Evolutionary conservation across 1,140 invertebrate genomes (phyloP), one percentile per base, ranked within the genome.

Genomic region (Archegozetes longisetosus): DNA sequence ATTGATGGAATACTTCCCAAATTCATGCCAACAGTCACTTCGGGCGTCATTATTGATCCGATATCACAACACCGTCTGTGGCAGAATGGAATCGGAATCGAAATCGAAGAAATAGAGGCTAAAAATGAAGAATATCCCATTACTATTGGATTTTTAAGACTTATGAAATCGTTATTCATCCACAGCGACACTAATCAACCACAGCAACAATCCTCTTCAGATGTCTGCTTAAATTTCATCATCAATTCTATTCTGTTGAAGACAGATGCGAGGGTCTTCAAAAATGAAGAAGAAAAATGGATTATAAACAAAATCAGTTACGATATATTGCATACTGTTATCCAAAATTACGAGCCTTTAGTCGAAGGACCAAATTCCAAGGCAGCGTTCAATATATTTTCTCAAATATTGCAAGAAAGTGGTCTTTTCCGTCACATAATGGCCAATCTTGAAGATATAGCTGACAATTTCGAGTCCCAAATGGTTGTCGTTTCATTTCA

Each of bases 111-210:
- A 75, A 81, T 92, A 46, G 92, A 97, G 71, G 82, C 86, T 20
- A 78, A 90, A 29, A 80, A 84, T 68, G 91, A 96, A 72, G 82
- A 86, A 64, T 92, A 88, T 74, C 84, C 86, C 0, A 69, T 92
- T 24, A 88, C 85, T 0, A 76, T 82, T 56, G 86, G 85, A 1
- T 82, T 94, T 68, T 73, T 96, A 0, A 72, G 80, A 58, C 73
- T 95, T 0, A 68, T 96, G 1, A 79, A 84, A 66, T 78, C 80
- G 1, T 74, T 97, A 9, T 84, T 86, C 2, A 60, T 60, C 40
- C 64, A 66, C 55, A 26, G 50, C n/a, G 29, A 47, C 13, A 47
- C 28, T 20, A 49, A 56, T 53, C 49, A 48, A 23, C 23, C 26
- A 26, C 46, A 58, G 48, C 56, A 59, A 12, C 55, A 59, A 23